Evolutionary conservation across 1,140 invertebrate genomes (phyloP).

Genomic region (Cardiocondyla obscurior): DNA sequence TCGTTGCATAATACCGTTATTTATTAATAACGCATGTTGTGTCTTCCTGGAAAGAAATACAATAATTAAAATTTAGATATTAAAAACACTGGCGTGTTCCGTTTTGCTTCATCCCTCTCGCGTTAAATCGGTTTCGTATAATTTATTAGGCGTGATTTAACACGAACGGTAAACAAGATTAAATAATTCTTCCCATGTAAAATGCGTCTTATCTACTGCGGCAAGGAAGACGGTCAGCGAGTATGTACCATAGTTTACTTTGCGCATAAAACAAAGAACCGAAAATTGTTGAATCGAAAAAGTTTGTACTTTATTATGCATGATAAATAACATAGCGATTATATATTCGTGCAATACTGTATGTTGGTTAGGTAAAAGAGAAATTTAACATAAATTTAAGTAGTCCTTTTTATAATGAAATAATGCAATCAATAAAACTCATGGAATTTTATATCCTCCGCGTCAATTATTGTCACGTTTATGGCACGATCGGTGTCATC

Average conservation of each 20-base stretch:
- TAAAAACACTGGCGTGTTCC: neutral
- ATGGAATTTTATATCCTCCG: slow-evolving; percentile 43
- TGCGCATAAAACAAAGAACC: slow-evolving; percentile 27
- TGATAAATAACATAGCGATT: slow-evolving; percentile 39
- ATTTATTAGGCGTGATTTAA: neutral
- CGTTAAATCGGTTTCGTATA: neutral
- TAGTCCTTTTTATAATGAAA: slow-evolving; percentile 66
- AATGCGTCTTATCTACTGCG: slow-evolving; percentile 45
- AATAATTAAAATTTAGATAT: slow-evolving; percentile 68
- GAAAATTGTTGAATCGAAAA: slow-evolving; percentile 54
- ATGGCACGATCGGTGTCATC: neutral
- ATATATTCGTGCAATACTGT: slow-evolving; percentile 46
- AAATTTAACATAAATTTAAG: slow-evolving; percentile 51
- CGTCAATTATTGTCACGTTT: no score
- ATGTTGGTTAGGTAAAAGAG: slow-evolving; percentile 43
- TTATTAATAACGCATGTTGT: slow-evolving; percentile 53
- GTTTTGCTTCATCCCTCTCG: neutral
- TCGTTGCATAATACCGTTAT: slow-evolving; percentile 10
- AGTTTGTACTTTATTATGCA: slow-evolving; percentile 68
- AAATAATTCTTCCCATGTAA: neutral
- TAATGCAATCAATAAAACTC: slow-evolving; percentile 59
- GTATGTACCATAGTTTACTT: slow-evolving; percentile 40
- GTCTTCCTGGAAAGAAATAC: slow-evolving; percentile 69
- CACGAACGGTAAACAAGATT: neutral
- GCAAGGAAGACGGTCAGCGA: slow-evolving; percentile 49